Percentiles rank a stretch among this genome's conserved stretches.
Conservation (phyloP, 2,888 invertebrate species). For the Acrobasis repandana region DNA sequence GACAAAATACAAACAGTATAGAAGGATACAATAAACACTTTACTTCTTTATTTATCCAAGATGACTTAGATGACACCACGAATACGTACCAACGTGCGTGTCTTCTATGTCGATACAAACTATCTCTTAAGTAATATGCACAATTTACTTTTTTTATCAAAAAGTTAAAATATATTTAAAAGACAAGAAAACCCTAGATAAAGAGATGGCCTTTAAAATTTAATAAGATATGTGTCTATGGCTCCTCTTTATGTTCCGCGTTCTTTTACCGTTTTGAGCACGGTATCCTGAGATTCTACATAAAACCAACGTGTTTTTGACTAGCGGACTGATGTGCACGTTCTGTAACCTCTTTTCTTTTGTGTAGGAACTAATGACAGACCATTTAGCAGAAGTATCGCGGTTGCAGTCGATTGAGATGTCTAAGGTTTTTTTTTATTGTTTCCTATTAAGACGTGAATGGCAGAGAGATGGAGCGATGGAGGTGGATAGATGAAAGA, state of each 20-base stretch:
- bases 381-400: constrained; percentile 62
- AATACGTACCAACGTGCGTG: too few species aligned
- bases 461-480: constrained; percentile 10
- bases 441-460: constrained; percentile 49
- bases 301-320: background rate
- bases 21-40: background rate
- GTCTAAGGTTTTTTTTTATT: constrained; percentile 54
- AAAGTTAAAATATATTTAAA: too few species aligned
- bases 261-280: too few species aligned
- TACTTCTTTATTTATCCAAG: background rate
- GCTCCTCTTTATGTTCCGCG: too few species aligned
- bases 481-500: constrained; percentile 21
- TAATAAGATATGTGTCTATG: too few species aligned
- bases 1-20: background rate
- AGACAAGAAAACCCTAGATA: too few species aligned
- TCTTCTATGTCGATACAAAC: too few species aligned
- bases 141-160: too few species aligned
- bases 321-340: background rate
- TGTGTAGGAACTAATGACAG: constrained; percentile 54
- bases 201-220: too few species aligned
- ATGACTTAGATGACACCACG: too few species aligned
- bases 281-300: too few species aligned
- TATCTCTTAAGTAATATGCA: too few species aligned
- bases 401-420: constrained; percentile 56
- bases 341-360: background rate